phyloP scores from a whole-genome alignment of 1,140 invertebrate species.

The Drosophila parvula region DNA sequence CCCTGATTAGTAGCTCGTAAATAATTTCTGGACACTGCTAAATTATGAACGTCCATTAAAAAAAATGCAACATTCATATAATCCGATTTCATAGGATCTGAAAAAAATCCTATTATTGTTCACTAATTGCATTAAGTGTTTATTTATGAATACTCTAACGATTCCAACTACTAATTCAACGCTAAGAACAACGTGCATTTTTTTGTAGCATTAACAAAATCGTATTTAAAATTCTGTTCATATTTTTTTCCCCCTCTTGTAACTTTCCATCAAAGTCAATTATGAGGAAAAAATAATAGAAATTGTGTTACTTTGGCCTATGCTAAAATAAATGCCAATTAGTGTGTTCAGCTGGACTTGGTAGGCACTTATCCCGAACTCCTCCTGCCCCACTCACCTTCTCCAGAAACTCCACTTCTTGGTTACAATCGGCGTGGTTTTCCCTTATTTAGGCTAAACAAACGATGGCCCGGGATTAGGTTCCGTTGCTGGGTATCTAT shows the following conservation, averaged over 20 bases:
- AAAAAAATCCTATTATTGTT: conserved; percentile 2
- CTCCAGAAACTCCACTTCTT: neutral
- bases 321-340: conserved; percentile 32
- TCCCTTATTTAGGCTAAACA: conserved; percentile 58
- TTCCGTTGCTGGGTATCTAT: conserved; percentile 68
- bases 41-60: neutral
- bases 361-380: conserved; percentile 18
- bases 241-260: conserved; percentile 1
- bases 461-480: conserved; percentile 67
- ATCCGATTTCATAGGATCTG: neutral
- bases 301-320: neutral
- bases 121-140: conserved; percentile 5
- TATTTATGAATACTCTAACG: conserved; percentile 8
- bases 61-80: neutral
- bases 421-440: conserved; percentile 36
- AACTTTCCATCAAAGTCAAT: conserved; percentile 8
- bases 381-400: conserved; percentile 4
- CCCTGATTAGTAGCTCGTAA: neutral
- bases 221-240: conserved; percentile 4
- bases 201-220: conserved; percentile 1
- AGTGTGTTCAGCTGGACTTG: conserved; percentile 26
- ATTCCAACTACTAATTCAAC: conserved; percentile 7
- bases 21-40: neutral
- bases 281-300: conserved; percentile 27
- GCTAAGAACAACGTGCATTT: neutral